A percentile compares a stretch with the other conserved stretches of the same genome.
phyloP scores from a whole-genome alignment of 2,113 vertebrate species.

The Microcebus jonahi region DNA sequence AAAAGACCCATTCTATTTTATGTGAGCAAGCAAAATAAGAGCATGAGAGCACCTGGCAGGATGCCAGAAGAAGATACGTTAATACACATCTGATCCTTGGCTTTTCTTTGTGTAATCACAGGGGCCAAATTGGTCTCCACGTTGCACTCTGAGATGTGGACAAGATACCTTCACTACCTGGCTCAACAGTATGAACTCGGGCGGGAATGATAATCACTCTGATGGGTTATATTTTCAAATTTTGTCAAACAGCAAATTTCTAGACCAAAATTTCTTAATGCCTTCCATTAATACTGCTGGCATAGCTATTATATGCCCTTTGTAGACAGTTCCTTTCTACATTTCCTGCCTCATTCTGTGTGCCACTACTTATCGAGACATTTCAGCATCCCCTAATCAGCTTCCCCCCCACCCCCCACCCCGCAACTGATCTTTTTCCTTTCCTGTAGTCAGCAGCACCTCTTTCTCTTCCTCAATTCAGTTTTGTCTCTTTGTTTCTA shows the following conservation, averaged over 20 bases:
- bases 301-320: background rate
- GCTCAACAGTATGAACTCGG: background rate
- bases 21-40: background rate
- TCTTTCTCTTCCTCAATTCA: constrained; percentile 60
- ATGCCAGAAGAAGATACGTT: background rate
- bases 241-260: background rate
- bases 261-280: constrained; percentile 26
- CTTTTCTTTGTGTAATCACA: background rate
- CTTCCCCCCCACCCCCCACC: too few relatives aligned
- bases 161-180: background rate
- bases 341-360: constrained; percentile 24
- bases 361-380: background rate
- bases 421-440: background rate
- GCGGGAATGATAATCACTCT: background rate
- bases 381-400: background rate
- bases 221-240: constrained; percentile 18
- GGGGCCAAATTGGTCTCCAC: background rate
- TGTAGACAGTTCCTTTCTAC: constrained; percentile 34
- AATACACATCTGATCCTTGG: background rate
- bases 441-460: constrained; percentile 28
- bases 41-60: background rate
- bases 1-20: background rate
- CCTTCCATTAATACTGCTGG: constrained; percentile 7
- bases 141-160: background rate
- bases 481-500: constrained; percentile 27